Conservation (phyloP, 2,113 vertebrate species). For the Salvelinus sp. region DNA sequence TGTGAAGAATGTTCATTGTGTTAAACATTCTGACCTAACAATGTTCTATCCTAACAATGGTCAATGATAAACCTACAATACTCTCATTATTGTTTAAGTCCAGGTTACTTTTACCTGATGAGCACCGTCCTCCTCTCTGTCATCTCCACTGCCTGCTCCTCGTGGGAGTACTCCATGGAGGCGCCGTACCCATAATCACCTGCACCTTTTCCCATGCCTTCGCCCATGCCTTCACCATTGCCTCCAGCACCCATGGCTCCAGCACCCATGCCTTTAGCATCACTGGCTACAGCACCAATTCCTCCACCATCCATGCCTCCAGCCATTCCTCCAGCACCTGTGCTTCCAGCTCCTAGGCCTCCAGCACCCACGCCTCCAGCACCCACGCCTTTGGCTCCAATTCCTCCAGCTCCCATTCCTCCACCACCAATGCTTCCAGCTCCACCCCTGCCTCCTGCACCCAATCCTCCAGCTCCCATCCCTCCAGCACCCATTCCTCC, state of each 20-base stretch:
- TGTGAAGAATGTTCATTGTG: not conserved
- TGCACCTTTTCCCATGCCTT: slow-evolving; percentile 1
- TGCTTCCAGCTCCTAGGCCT: too few species aligned
- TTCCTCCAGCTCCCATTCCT: too few species aligned
- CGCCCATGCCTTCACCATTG: too few species aligned
- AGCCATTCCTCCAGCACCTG: not conserved
- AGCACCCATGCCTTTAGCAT: not conserved
- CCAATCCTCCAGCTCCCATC: too few species aligned
- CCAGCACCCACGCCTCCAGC: too few species aligned
- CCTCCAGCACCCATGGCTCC: not conserved
- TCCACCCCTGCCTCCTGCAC: too few species aligned
- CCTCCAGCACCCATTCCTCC: too few species aligned
- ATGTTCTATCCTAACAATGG: not conserved
- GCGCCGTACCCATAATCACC: slow-evolving; percentile 32
- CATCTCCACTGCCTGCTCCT: slow-evolving; percentile 73
- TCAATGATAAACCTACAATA: not conserved
- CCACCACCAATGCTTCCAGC: too few species aligned
- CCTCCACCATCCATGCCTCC: slow-evolving; percentile 1
- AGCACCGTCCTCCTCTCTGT: slow-evolving; percentile 75
- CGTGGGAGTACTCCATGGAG: slow-evolving; percentile 45
- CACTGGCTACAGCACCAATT: not conserved
- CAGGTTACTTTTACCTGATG: slow-evolving; percentile 73
- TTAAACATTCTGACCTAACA: not conserved
- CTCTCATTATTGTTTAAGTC: not conserved
- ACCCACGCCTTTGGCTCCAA: too few species aligned